Evolutionary conservation across 2,797 vertebrate genomes (phyloP), one percentile per base, ranked within the genome.

Genomic region (Thaleichthys pacificus): DNA sequence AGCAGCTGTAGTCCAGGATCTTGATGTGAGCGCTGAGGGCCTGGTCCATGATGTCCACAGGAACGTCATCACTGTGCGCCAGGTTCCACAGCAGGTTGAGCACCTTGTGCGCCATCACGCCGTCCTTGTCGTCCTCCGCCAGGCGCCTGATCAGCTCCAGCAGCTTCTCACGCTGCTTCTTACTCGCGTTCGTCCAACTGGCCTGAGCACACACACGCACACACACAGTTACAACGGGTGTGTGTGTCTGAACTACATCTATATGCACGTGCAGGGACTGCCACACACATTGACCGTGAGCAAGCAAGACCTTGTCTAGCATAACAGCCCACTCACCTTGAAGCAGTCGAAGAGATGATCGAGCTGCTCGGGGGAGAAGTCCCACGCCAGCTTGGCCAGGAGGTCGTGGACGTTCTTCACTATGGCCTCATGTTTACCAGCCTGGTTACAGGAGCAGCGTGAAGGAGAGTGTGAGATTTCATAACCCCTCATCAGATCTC

Each of bases 331-430:
- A 61, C 6, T 93, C 91, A 98, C 97, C 95, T 99, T 99, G 89
- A 99, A 99, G 86, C 97, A 99, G 91, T 99, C 98, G 84, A 99
- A 99, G 61, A 99, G 95, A 87, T 99, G 98, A 91, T 99, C 98
- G 51, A 99, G 95, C 88, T 99, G 98, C 86, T 99, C 98, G 70
- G 98, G 97, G 73, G 98, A 98, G 89, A 99, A 99, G 91, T 99
- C 98, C 98, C 98, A 99, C 0, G 98, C 97, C 86, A 99, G 91
- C 88, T 99, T 99, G 77, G 98, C 97, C 69, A 99, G 92, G 28
- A 99, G 95, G 87, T 99, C 98, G 71, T 99, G 98, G 82, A 99
- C 97, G 80, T 99, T 99, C 91, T 99, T 99, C 79, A 99, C 98
- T 91, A 99, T 99, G 71, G 98, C 98, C 92, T 99, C 98, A 71